Conservation (phyloP, 2,797 vertebrate species). For the Rhinoraja longicauda region DNA sequence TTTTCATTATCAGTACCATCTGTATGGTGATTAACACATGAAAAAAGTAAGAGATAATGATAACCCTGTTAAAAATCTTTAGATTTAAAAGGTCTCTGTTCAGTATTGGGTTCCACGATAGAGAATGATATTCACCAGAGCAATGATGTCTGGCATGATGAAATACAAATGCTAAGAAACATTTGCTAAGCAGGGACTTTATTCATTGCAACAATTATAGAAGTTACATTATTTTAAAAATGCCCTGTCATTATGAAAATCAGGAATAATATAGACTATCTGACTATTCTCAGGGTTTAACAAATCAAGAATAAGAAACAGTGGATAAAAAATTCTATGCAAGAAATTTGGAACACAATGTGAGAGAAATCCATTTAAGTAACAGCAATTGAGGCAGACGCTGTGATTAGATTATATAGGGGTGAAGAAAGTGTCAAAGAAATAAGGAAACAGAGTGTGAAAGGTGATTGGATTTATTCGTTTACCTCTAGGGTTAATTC, state of each 20-base stretch:
- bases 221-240: not conserved
- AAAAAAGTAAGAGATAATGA: not conserved
- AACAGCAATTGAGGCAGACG: not conserved
- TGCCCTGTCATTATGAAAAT: not conserved
- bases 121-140: not conserved
- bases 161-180: not conserved
- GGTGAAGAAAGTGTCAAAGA: not conserved
- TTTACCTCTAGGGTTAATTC: not conserved
- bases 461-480: not conserved
- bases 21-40: too few species aligned
- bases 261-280: not conserved
- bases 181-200: not conserved
- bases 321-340: not conserved
- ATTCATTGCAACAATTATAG: not conserved
- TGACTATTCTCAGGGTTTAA: not conserved
- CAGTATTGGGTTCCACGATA: not conserved
- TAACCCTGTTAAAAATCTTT: not conserved
- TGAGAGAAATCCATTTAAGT: not conserved
- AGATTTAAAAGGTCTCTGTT: not conserved
- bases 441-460: not conserved
- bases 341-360: not conserved
- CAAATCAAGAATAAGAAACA: not conserved
- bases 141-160: not conserved
- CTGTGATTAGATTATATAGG: not conserved
- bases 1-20: too few species aligned